phyloP scores from a whole-genome alignment of 2,888 invertebrate genomes.

The Villa cingulata region DNA sequence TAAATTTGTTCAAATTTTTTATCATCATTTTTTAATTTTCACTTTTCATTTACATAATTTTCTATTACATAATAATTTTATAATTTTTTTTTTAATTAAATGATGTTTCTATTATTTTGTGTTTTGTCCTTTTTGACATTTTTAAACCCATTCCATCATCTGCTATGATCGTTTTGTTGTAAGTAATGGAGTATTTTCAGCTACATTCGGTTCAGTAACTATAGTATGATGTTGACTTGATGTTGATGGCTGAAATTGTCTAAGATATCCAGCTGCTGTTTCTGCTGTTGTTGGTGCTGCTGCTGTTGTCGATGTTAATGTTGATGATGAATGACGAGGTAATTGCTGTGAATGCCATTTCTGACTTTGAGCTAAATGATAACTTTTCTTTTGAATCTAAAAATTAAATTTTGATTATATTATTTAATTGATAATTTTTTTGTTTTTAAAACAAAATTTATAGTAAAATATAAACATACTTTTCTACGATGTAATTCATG shows the following conservation, averaged over 20 bases:
- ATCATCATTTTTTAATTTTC: too few species aligned
- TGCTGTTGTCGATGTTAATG: conserved; percentile 12
- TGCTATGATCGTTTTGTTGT: conserved; percentile 34
- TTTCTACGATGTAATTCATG: conserved; percentile 67
- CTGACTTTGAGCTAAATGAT: conserved; percentile 6
- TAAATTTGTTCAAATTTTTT: too few species aligned
- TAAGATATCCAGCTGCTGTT: conserved; percentile 1
- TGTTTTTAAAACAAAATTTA: too few species aligned
- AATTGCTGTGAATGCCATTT: conserved; percentile 8
- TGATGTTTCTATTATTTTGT: too few species aligned
- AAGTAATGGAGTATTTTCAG: conserved; percentile 34
- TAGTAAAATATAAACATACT: conserved; percentile 34
- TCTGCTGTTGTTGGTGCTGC: conserved; percentile 7
- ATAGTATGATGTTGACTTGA: conserved; percentile 15
- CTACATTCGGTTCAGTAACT: conserved; percentile 28
- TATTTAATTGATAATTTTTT: too few species aligned
- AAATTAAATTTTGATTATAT: conserved; percentile 10
- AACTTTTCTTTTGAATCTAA: conserved; percentile 3
- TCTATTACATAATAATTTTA: too few species aligned
- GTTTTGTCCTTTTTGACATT: neutral
- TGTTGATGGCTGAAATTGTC: conserved; percentile 4
- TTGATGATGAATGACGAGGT: conserved; percentile 7
- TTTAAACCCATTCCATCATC: conserved; percentile 32
- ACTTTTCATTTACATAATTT: too few species aligned
- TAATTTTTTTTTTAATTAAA: too few species aligned